Evolutionary conservation across 2,797 vertebrate genomes (phyloP).

Genomic region (Gobio occitaniae): DNA sequence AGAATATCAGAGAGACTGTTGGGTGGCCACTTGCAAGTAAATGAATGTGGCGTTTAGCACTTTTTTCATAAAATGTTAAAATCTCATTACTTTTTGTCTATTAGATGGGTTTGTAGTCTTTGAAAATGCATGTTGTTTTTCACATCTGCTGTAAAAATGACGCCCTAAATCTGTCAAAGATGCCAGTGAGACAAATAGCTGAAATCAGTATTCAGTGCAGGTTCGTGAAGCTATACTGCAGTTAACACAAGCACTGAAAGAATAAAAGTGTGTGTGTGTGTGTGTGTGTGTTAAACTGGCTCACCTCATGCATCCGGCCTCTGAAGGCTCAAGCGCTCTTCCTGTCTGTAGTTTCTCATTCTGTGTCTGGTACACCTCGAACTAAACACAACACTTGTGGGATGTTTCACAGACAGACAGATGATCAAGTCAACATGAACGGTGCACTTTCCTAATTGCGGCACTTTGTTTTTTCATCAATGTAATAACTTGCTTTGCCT

Average conservation of each 20-base stretch:
- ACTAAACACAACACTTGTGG: background rate
- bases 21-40: background rate
- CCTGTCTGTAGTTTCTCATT: conserved; percentile 27
- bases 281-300: background rate
- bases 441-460: background rate
- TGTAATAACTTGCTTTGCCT: background rate
- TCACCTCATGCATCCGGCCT: background rate
- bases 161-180: background rate
- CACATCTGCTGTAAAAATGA: background rate
- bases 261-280: conserved; percentile 8
- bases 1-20: background rate
- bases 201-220: conserved; percentile 27
- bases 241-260: conserved; percentile 10
- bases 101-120: background rate
- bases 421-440: background rate
- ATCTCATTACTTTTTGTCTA: background rate
- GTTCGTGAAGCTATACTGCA: conserved; percentile 2
- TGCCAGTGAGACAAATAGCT: conserved; percentile 16
- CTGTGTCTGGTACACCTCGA: conserved; percentile 11
- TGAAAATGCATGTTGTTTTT: conserved; percentile 12
- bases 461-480: background rate
- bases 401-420: conserved; percentile 1
- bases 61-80: background rate
- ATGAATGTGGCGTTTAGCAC: background rate
- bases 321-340: conserved; percentile 23